phyloP scores from a whole-genome alignment of 1,140 invertebrate species.

The Whitmania pigra region DNA sequence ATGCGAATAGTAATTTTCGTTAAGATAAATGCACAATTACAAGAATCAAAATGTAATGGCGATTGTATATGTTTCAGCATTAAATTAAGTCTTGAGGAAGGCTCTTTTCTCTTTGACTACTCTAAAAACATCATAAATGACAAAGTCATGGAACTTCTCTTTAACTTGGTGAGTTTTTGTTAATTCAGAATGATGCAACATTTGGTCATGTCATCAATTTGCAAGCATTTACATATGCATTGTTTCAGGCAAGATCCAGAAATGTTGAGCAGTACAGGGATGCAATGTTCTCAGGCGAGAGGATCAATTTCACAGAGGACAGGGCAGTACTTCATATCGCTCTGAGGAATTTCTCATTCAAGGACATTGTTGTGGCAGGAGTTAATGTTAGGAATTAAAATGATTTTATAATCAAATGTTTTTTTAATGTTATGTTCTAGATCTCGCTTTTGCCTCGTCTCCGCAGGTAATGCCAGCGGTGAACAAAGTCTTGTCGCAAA shows the following conservation, averaged over 20 bases:
- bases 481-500: slow-evolving; percentile 77
- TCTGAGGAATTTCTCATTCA: slow-evolving; percentile 70
- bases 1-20: slow-evolving; percentile 16
- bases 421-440: slow-evolving; percentile 9
- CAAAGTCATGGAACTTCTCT: slow-evolving; percentile 58
- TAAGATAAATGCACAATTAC: not conserved
- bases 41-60: not conserved
- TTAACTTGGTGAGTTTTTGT: slow-evolving; percentile 57
- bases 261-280: slow-evolving; percentile 71
- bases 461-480: slow-evolving; percentile 71
- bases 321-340: slow-evolving; percentile 88
- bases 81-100: slow-evolving; percentile 56
- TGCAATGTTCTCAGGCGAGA: slow-evolving; percentile 84
- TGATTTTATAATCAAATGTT: not conserved
- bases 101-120: slow-evolving; percentile 80
- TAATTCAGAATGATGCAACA: not conserved
- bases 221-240: not conserved
- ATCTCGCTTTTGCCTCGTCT: not conserved
- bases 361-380: slow-evolving; percentile 67
- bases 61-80: slow-evolving; percentile 39
- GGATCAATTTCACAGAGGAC: slow-evolving; percentile 96
- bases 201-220: not conserved
- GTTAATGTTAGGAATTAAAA: slow-evolving; percentile 55
- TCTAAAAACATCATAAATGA: slow-evolving; percentile 88
- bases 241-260: slow-evolving; percentile 58